Evolutionary conservation across 2,113 vertebrate species (phyloP), one percentile per base, ranked within the genome.

Genomic region (Cyphomyrus discorhynchus): DNA sequence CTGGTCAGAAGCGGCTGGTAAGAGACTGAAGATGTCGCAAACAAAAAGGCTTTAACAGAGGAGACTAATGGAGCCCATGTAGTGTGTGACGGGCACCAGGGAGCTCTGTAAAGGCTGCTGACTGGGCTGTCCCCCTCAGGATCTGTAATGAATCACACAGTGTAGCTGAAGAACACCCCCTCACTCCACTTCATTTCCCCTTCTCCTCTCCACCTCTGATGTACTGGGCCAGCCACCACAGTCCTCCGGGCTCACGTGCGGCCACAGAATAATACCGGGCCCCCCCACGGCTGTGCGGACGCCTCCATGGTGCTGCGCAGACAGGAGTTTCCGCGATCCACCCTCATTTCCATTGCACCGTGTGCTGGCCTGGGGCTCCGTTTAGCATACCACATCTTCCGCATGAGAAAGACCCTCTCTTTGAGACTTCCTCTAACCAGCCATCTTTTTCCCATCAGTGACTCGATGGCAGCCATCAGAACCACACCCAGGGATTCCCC

Each of bases 181-280:
- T 17, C 46, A 24, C 52, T 19, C 31, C 82, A 35, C 74, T 88
- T 83, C 53, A 62, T 82, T 42, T 77, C 83, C 87, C 88, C 91
- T 85, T 88, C 35, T 53, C 86, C 86, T 87, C 92, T 90, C n/a
- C 66, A 52, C 66, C 88, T 87, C 85, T 31, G 86, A 52, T 62
- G 45, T 88, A 84, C 58, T 50, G 89, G 92, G 91, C 88, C 91
- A 80, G 88, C 0, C 15, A 90, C 90, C 91, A 92, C 58, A 83
- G 91, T 93, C 91, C 56, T 11, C 84, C 88, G 74, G 39, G 7
- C 17, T 95, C 94, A 93, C 92, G 88, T 94, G 94, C 89, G 2
- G 80, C 74, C 77, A 31, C 91, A 89, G n/a, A 47, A 91, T 90
- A 88, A 77, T 74, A 92, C 87, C 91, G 93, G 93, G 93, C 94